Evolutionary conservation across 2,113 vertebrate species (phyloP), one percentile per base, ranked within the genome.

Genomic region (Paraplagusia blochii): DNA sequence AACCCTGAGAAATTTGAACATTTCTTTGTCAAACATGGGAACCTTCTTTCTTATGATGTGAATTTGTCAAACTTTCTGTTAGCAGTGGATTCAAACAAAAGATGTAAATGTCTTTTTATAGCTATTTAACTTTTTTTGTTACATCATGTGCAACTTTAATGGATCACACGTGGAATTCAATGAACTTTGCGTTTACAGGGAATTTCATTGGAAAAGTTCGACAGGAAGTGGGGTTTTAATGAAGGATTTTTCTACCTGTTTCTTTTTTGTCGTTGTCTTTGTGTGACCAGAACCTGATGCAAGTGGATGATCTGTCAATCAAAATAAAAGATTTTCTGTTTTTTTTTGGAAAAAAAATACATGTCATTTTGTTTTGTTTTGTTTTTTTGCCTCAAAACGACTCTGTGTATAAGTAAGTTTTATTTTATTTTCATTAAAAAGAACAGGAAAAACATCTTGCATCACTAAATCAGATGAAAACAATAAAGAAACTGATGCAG

Each of bases 261-360:
- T 71, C 5, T 43, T 58, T 45, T 44, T 15, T 5, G n/a, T n/a
- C n/a, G n/a, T n/a, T 38, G 22, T 46, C 38, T 44, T 52, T 72
- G 65, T 87, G 74, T 85, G 83, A 84, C 14, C 80, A 63, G 63
- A 29, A 76, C 77, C 74, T 85, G 79, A 82, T 80, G 63, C 48
- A 86, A 88, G 80, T 87, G 87, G 83, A 87, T 74, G 53, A 82
- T 78, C 58, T 87, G 76, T 84, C 80, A 85, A 83, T 82, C 76
- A 63, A 83, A 90, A 79, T 80, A 54, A 80, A 75, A 73, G 64
- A 56, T 85, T 85, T 85, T 53, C 63, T 40, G 44, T 63, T 0
- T 48, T 59, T 56, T 29, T 29, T 29, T 29, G 22, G 22, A 29
- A 29, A 6, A 29, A 29, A 6, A 29, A 29, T 29, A 29, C 22